Percentiles rank a stretch among this genome's conserved stretches.
Conservation (phyloP, 2,113 vertebrate species). For the Arvicanthis niloticus region DNA sequence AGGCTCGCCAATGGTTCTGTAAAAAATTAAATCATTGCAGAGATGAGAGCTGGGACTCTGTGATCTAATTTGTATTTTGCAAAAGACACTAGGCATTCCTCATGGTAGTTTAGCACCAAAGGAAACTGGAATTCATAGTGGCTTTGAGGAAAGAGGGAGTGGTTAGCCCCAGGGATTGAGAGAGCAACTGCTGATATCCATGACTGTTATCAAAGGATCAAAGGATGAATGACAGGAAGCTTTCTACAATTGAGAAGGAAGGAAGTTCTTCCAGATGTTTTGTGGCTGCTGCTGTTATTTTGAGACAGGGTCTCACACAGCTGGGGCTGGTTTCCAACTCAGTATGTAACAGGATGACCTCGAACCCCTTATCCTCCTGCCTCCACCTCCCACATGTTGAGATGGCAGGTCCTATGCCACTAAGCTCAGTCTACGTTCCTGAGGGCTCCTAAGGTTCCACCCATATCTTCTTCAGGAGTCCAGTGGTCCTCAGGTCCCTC, state of each 20-base stretch:
- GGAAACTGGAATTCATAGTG: neutral
- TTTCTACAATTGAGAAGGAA: no score
- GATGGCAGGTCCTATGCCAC: neutral
- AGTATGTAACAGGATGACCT: neutral
- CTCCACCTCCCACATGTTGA: no score
- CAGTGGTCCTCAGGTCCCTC: rapidly evolving
- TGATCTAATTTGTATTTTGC: rapidly evolving
- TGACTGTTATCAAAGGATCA: neutral
- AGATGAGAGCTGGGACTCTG: rapidly evolving
- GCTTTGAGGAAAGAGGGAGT: neutral
- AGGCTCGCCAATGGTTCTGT: neutral
- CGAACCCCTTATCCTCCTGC: neutral
- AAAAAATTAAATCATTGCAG: neutral
- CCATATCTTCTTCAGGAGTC: neutral
- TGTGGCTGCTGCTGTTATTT: neutral
- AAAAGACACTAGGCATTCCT: rapidly evolving
- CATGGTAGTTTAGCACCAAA: rapidly evolving
- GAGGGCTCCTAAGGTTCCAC: neutral
- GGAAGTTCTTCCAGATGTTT: neutral
- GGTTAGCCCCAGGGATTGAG: rapidly evolving
- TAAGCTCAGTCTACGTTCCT: neutral
- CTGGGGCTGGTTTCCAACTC: neutral
- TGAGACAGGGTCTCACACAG: no score
- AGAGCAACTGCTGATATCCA: neutral
- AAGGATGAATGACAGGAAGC: rapidly evolving